A percentile compares a stretch with the other conserved stretches of the same genome.
Evolutionary conservation across 2,113 vertebrate species (phyloP).

Genomic region (Vanacampus margaritifer): DNA sequence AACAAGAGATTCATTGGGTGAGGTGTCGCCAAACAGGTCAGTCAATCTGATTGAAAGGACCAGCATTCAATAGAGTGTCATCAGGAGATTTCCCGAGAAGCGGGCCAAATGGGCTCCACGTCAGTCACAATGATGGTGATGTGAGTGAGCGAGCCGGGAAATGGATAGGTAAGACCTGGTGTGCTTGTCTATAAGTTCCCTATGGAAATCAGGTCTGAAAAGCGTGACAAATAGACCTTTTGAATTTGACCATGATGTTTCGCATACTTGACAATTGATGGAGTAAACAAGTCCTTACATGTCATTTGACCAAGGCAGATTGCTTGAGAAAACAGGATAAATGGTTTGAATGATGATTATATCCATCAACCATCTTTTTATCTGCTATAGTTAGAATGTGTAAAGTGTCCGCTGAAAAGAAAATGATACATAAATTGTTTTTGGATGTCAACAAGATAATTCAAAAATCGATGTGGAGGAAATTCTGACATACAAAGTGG

Average conservation of each 20-base stretch:
- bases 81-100: constrained; percentile 1
- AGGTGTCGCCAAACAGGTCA: constrained; percentile 29
- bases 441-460: too few species aligned
- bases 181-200: constrained; percentile 36
- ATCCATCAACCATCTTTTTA: not conserved
- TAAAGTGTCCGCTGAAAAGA: constrained; percentile 7
- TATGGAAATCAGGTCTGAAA: constrained; percentile 4
- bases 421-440: not conserved
- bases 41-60: constrained; percentile 35
- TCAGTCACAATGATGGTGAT: constrained; percentile 47
- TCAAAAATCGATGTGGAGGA: too few species aligned
- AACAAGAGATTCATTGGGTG: constrained; percentile 28
- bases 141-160: constrained; percentile 28
- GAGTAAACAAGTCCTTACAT: not conserved
- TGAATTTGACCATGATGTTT: not conserved
- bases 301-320: not conserved
- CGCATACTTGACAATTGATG: not conserved
- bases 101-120: not conserved
- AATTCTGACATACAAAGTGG: too few species aligned
- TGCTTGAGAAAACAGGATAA: not conserved
- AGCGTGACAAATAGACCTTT: constrained; percentile 8
- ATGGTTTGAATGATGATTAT: not conserved
- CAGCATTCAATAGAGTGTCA: constrained; percentile 19
- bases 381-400: constrained; percentile 24
- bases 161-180: constrained; percentile 3